Evolutionary conservation across 2,888 invertebrate species (phyloP).

Genomic region (Teleiodes luculella): DNA sequence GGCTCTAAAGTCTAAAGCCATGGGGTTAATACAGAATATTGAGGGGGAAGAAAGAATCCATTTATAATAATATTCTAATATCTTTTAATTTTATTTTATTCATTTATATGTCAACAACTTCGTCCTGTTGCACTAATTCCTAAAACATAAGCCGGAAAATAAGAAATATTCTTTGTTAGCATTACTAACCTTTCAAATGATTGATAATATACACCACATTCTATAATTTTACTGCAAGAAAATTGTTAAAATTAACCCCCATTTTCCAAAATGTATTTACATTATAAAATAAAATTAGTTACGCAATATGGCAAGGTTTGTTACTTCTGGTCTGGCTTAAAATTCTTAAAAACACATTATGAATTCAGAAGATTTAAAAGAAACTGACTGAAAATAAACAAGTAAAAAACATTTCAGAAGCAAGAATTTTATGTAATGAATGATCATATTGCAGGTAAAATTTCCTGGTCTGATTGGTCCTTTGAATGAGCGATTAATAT

Average conservation of each 20-base stretch:
- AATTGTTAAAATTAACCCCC: background rate
- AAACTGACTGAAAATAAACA: background rate
- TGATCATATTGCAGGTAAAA: slow-evolving; percentile 70
- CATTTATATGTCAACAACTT: background rate
- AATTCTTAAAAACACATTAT: no score
- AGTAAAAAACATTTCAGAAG: no score
- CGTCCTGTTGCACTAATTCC: background rate
- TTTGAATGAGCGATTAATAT: slow-evolving; percentile 84
- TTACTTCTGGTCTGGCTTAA: no score
- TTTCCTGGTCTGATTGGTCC: slow-evolving; percentile 89
- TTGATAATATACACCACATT: background rate
- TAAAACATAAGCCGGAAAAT: background rate
- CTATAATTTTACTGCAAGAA: background rate
- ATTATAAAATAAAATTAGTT: no score
- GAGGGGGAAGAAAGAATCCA: background rate
- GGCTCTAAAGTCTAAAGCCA: no score
- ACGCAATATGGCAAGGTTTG: no score
- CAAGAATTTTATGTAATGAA: background rate
- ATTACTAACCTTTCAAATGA: background rate
- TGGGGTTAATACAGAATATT: slow-evolving; percentile 12
- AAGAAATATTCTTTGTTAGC: background rate
- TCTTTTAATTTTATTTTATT: background rate
- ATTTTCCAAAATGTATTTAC: no score
- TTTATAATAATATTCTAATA: background rate
- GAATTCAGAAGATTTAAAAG: no score